phyloP scores from a whole-genome alignment of 2,113 vertebrate genomes.

The Collichthys lucidus region DNA sequence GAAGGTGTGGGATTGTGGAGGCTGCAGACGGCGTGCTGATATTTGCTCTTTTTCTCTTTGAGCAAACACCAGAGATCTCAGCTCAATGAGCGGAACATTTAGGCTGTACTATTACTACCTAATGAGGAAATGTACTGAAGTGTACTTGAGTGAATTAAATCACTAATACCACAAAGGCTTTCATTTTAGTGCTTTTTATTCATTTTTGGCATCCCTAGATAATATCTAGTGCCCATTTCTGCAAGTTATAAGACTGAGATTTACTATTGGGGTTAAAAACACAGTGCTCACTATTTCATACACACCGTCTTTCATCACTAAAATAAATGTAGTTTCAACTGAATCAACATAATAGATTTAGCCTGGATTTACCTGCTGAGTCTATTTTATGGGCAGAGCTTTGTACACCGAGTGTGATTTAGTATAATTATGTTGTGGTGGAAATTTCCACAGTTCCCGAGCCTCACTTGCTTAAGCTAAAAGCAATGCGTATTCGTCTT shows the following conservation, averaged over 20 bases:
- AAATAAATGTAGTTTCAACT: background rate
- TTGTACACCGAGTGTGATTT: conserved; percentile 13
- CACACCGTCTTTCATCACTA: background rate
- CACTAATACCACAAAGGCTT: conserved; percentile 25
- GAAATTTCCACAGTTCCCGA: conserved; percentile 9
- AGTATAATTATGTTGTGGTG: conserved; percentile 34
- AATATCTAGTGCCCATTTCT: background rate
- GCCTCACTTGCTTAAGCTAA: background rate
- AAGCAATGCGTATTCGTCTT: conserved; percentile 20
- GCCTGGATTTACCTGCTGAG: conserved; percentile 7
- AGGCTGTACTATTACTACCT: conserved; percentile 46
- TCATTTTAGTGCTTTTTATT: background rate
- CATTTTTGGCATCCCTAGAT: background rate
- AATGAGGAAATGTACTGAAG: conserved; percentile 61
- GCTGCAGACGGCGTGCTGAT: conserved; percentile 52
- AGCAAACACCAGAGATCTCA: conserved; percentile 55
- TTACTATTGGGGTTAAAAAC: background rate
- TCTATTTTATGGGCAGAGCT: conserved; percentile 20
- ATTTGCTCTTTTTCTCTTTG: conserved; percentile 52
- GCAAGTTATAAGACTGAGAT: background rate
- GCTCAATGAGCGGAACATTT: conserved; percentile 51
- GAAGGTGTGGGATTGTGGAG: conserved; percentile 51
- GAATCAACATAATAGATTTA: conserved; percentile 8
- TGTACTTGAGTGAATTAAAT: conserved; percentile 42
- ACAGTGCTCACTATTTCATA: background rate